These are phyloP conservation scores for Molossus molossus DNA, from an alignment of 2,797 vertebrate species.

Conservation along the genomic window DNA sequence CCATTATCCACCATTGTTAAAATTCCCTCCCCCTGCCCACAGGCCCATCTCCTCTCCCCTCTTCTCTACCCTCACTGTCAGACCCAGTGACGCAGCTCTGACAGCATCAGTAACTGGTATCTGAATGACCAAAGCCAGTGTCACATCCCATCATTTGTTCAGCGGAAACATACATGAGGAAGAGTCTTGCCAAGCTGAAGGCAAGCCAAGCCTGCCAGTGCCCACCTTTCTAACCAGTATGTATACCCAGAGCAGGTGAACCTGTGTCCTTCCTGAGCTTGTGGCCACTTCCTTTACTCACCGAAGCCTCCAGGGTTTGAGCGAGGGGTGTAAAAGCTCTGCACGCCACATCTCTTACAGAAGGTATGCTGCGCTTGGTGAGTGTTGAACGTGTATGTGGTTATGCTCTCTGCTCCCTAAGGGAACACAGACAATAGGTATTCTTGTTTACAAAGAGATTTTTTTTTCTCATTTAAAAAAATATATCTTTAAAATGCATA, in stretches of 20 bases:
- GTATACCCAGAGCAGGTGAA: not conserved
- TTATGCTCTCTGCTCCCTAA: slow-evolving; percentile 95
- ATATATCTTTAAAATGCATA: not conserved
- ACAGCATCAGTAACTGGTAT: not conserved
- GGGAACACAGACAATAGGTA: slow-evolving; percentile 40
- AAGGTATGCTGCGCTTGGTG: slow-evolving; percentile 96
- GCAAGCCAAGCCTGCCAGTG: not conserved
- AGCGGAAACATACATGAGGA: not conserved
- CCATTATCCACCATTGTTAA: too few species aligned
- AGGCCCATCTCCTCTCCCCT: not conserved
- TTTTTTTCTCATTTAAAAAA: not conserved
- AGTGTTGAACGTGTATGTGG: slow-evolving; percentile 97
- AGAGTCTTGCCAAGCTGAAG: not conserved
- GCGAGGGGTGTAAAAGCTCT: slow-evolving; percentile 97
- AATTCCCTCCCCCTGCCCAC: not conserved
- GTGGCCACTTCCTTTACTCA: slow-evolving; percentile 85
- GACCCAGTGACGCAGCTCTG: not conserved
- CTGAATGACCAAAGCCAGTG: not conserved
- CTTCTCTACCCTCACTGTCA: not conserved
- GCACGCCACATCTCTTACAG: slow-evolving; percentile 97
- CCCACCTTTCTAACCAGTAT: not conserved
- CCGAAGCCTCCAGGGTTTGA: slow-evolving; percentile 97
- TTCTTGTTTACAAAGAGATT: not conserved
- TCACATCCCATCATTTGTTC: not conserved
- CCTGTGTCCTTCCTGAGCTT: too few species aligned